Evolutionary conservation across 2,113 vertebrate species (phyloP), one percentile per base, ranked within the genome.

Genomic region (Hypomesus transpacificus): DNA sequence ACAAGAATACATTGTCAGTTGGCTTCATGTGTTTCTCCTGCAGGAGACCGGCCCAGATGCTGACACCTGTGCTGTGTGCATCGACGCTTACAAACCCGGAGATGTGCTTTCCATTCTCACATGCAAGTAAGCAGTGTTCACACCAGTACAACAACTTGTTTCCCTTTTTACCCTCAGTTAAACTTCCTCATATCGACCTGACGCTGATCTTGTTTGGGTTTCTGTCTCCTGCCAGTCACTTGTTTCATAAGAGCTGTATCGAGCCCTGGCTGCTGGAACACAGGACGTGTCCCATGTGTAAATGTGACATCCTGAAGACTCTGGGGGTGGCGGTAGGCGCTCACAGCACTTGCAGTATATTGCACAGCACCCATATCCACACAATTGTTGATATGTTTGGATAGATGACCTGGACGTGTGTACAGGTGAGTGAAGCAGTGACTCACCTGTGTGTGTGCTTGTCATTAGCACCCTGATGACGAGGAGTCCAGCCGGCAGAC

Each of bases 231-330:
- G n/a, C 13, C 81, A 96, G 94, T 80, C 94, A 95, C 69, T 88
- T 94, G 74, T 95, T 95, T 86, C 94, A 96, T 81, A 95, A 95
- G 87, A 88, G 77, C 14, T 95, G 94, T 64, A 90, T 96, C 78
- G 94, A 95, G 57, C 94, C 94, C 1, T 95, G 94, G 94, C 87
- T 95, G 52, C 84, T 95, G 79, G 94, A 96, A 66, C 94, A 94
- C 7, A 89, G 94, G 77, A 96, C 94, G 0, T 96, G 94, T 68
- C 94, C 94, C 0, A 94, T 95, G 92, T 95, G 94, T 87, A 96
- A 95, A 76, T 94, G 93, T 87, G 94, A 95, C 83, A 94, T 96
- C 74, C 92, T 95, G 64, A 96, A 93, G 76, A 91, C 87, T 74
- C 72, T 96, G 66, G 94, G 94, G 76, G 87, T 95, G 81, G 92